Base-by-base conservation (phyloP, 2,797 vertebrate species). In the Ceryle rudis region DNA sequence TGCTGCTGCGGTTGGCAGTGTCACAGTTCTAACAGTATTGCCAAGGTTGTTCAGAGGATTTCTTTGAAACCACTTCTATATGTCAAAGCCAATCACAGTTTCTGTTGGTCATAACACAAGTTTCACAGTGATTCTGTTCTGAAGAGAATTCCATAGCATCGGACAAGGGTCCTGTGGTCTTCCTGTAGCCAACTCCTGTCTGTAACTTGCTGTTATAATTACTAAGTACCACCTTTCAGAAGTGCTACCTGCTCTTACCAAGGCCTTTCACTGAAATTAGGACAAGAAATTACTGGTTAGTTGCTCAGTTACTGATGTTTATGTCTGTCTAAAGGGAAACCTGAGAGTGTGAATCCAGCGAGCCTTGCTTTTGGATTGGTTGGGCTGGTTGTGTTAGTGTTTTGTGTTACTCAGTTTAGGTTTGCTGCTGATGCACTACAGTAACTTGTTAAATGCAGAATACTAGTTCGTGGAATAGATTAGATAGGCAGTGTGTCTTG, bases 31-130 rank as follows among this genome's bases (percentile, higher is more conserved):
- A 51, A 55, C 18, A 70, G 9, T 17, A 6, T 54, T 62, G 25
- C 7, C 17, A 8, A 1, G n/a, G 14, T 14, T 25, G 10, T 47
- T 58, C 0, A 0, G 28, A 17, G 74, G 23, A 39, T 23, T 70
- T 62, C 14, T 57, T 47, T 23, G 46, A 47, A 47, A 22, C 46
- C 46, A 47, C 11, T 47, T 47, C 46, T 22, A 13, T 47, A 7
- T 47, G 46, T 47, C 21, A 47, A 22, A 47, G 46, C 11, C 21
- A 47, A 47, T 90, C 46, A 13, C 10, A 13, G 21, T 77, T 86
- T 60, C 12, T 33, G 20, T 11, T 77, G 33, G 29, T 33, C 6
- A 3, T 54, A 21, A 44, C 26, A 7, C 17, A 41, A 67, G 60
- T 19, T 16, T 17, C 26, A 20, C 10, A 9, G 54, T 29, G 54